Base-by-base conservation (phyloP, 2,888 invertebrate genomes). In the Dicycla oo region DNA sequence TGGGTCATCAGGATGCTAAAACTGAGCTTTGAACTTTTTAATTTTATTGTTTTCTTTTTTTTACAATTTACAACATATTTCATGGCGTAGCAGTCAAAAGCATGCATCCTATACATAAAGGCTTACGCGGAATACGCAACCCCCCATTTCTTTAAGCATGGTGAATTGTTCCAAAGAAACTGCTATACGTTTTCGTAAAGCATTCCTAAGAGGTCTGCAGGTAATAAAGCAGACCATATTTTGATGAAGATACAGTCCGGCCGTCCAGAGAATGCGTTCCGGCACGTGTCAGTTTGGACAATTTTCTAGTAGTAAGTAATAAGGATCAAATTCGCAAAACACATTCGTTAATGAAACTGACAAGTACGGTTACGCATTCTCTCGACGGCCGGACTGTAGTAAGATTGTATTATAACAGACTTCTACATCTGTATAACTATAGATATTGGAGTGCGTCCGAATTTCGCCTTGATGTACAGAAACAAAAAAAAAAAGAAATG, bases 21-120 rank as follows among this genome's bases (percentile, higher is more conserved):
- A 56, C 30, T 0, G 7, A 30, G 20, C 20, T 20, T 11, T 6
- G 23, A n/a, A 57, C 57, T 34, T 34, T 18, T 5, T 5, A 38
- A 38, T 5, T 3, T 15, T 18, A 15, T 34, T n/a, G 13, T 8
- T 34, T 34, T 15, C 13, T 13, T 34, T 30, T 38, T n/a, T n/a
- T 34, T 1, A 7, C 1, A 23, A 38, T 18, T 18, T 18, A 10
- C 3, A 40, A 10, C 5, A 38, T 15, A 40, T 40, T 58, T 60
- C 40, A 60, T 23, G 40, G 60, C 60, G 23, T 61, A 45, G 26
- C 61, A 61, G 61, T 61, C 51, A 61, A 49, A 61, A 15, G 13
- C 1, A n/a, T 49, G 15, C 0, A n/a, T 49, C 13, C 51, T 30
- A 51, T 51, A 62, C 61, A 62, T 51, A 62, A n/a, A 62, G 15